phyloP scores from a whole-genome alignment of 2,797 vertebrate species.

The Ctenochaetus hawaiiensis region DNA sequence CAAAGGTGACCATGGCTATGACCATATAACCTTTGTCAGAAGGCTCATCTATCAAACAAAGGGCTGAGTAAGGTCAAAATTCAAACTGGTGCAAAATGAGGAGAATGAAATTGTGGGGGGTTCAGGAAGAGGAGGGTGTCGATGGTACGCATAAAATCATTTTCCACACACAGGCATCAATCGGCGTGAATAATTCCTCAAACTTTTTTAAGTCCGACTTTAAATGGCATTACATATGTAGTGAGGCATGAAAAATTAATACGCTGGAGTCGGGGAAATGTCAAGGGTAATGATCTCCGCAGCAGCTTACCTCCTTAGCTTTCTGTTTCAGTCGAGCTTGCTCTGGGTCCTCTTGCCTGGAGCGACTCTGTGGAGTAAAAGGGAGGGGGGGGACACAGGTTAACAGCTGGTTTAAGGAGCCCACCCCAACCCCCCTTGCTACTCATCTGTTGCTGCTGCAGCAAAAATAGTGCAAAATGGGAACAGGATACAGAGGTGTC shows the following conservation, averaged over 20 bases:
- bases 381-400: conserved; percentile 82
- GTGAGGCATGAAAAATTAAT: conserved; percentile 97
- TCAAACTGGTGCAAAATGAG: conserved; percentile 39
- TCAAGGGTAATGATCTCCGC: conserved; percentile 95
- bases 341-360: conserved; percentile 95
- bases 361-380: conserved; percentile 89
- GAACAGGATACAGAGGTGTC: conserved; percentile 89
- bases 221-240: conserved; percentile 98
- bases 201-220: conserved; percentile 95
- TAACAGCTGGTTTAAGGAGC: conserved; percentile 94
- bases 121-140: conserved; percentile 47
- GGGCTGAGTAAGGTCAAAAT: conserved; percentile 29
- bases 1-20: neutral
- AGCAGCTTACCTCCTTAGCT: conserved; percentile 93
- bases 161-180: conserved; percentile 93
- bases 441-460: conserved; percentile 89
- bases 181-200: conserved; percentile 92
- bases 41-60: neutral
- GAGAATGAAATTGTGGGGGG: conserved; percentile 26
- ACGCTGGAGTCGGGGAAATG: conserved; percentile 92
- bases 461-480: conserved; percentile 89
- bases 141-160: conserved; percentile 81
- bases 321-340: conserved; percentile 94
- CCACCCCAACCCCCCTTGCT: conserved; percentile 59
- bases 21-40: neutral